Evolutionary conservation across 2,797 vertebrate genomes (phyloP).

Genomic region (Chromobotia macracanthus): DNA sequence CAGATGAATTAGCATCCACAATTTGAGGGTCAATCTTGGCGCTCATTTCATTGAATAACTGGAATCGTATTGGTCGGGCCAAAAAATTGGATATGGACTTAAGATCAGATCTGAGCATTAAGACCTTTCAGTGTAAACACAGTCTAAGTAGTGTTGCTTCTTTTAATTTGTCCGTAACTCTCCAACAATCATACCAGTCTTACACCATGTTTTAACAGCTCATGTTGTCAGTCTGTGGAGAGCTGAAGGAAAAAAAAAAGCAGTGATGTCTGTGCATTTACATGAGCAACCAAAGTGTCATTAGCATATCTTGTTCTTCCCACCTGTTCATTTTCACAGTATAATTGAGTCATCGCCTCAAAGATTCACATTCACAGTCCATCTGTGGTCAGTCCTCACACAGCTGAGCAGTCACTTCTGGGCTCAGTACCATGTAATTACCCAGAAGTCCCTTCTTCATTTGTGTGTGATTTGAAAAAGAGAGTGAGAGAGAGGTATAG

Average conservation of each 20-base stretch:
- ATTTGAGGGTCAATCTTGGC: too few species aligned
- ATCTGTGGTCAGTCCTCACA: conserved; percentile 22
- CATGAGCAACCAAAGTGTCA: conserved; percentile 6
- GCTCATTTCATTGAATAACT: too few species aligned
- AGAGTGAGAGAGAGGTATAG: background rate
- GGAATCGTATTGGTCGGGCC: too few species aligned
- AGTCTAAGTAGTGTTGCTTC: too few species aligned
- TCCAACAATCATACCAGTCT: background rate
- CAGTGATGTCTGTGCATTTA: conserved; percentile 4
- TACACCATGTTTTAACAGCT: conserved; percentile 1
- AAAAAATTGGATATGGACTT: too few species aligned
- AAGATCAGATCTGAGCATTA: too few species aligned
- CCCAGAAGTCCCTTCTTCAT: conserved; percentile 6
- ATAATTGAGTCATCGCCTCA: conserved; percentile 16
- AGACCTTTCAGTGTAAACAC: too few species aligned
- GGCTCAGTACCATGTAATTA: conserved; percentile 33
- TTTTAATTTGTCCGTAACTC: too few species aligned
- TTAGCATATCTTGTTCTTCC: conserved; percentile 14
- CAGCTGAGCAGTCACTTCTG: conserved; percentile 17
- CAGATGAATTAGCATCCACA: too few species aligned
- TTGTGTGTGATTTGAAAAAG: background rate
- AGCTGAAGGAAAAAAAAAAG: background rate
- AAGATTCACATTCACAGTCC: conserved; percentile 21
- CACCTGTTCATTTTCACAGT: conserved; percentile 24
- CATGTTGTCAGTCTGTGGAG: background rate